Evolutionary conservation across 2,797 vertebrate species (phyloP).

Genomic region (Sebastes minor): DNA sequence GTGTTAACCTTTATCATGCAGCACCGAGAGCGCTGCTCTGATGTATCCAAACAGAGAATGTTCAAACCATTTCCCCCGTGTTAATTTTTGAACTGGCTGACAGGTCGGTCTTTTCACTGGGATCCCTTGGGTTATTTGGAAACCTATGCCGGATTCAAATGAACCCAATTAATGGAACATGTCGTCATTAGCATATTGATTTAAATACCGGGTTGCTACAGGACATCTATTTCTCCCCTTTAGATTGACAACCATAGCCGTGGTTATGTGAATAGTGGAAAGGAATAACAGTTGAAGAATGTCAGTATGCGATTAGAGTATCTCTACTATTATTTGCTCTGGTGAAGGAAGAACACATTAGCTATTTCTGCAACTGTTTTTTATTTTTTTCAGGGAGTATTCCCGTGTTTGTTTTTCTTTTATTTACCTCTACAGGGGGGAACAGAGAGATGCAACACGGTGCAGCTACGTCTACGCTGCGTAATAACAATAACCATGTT

Average conservation of each 20-base stretch:
- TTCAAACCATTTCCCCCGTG: neutral
- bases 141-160: constrained; percentile 72
- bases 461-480: too few species aligned
- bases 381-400: too few species aligned
- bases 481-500: too few species aligned
- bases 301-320: neutral
- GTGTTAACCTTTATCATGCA: constrained; percentile 63
- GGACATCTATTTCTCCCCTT: constrained; percentile 39
- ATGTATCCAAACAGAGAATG: constrained; percentile 22
- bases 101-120: constrained; percentile 70
- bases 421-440: too few species aligned
- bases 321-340: neutral
- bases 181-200: constrained; percentile 81
- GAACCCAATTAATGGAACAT: constrained; percentile 75
- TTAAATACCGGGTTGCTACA: constrained; percentile 68
- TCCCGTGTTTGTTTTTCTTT: too few species aligned
- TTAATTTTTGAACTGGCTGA: constrained; percentile 46
- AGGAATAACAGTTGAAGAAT: neutral
- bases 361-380: too few species aligned
- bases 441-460: too few species aligned
- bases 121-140: constrained; percentile 77
- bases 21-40: neutral
- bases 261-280: constrained; percentile 10
- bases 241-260: constrained; percentile 66
- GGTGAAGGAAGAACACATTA: neutral